Evolutionary conservation across 2,113 vertebrate species (phyloP), one percentile per base, ranked within the genome.

Genomic region (Gorsachius goisagi): DNA sequence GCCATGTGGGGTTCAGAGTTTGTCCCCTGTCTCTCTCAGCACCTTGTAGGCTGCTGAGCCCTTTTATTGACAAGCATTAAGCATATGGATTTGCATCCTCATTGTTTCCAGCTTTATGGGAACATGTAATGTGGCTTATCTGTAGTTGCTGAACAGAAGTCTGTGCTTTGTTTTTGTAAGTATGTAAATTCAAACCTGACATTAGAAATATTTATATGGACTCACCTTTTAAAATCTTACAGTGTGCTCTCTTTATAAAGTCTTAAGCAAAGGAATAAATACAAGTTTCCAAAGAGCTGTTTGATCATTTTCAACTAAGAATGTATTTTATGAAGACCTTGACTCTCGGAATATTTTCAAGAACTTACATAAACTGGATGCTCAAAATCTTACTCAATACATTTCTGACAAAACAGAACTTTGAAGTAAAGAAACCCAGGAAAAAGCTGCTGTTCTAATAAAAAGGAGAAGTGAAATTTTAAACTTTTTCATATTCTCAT

Each of bases 1-100:
- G 64, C n/a, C 2, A 0, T 2, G 0, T 50, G 39, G 26, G 6
- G 9, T 64, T 74, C 47, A 22, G 24, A 55, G 23, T 45, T 64
- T 66, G 45, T 60, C 39, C 23, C 30, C 17, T 39, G 6, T 50
- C 24, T 81, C 60, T 68, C n/a, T 56, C 55, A 39, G 49, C n/a
- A 59, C 35, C 8, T 22, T 23, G 10, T 32, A 56, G 52, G 56
- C 41, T 66, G 22, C 12, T 2, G 22, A 41, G 8, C 45, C 44
- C 21, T 77, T 68, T 35, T 8, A 9, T 21, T 60, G 66, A 50
- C 6, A 32, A 50, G 21, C 23, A 12, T 71, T 47, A 56, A 39
- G 18, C 19, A 8, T 28, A 24, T 16, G 18, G 60, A 56, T 32
- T 50, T 0, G 0, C 3, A 9, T 71, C 73, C 50, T 60, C 16